Evolutionary conservation across 2,797 vertebrate species (phyloP), one percentile per base, ranked within the genome.

Genomic region (Cottoperca gobio): DNA sequence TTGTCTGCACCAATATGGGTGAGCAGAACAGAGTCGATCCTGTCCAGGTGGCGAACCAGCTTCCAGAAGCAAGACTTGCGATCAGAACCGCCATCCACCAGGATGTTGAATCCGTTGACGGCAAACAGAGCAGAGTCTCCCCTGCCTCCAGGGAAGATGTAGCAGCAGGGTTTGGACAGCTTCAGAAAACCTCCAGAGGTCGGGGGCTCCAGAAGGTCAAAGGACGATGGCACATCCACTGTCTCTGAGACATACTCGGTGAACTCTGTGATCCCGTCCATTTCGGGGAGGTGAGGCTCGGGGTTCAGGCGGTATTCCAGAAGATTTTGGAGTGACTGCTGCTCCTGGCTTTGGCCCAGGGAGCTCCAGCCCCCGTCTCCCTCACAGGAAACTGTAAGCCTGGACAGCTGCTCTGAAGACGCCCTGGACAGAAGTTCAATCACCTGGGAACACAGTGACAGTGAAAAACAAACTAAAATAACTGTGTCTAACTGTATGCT

Each of bases 1-100:
- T 99, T 99, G 92, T 99, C 98, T 2, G 98, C 98, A 39, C 98
- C 98, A 0, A 99, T 99, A 86, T 99, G 98, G 3, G 98, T 99
- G 73, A 99, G 95, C 64, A 99, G 94, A 74, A 99, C 95, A 0
- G 98, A 98, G 92, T 99, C 98, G 0, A 99, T 97, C 81, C 98
- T 95, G 87, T 99, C 98, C 85, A 99, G 89, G 85, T 99, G 98
- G 63, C 98, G 95, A 10, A 99, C 98, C 85, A 99, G 94, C 91
- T 99, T 99, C 98, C 98, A 99, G 91, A 99, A 99, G 89, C 97
- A 99, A 49, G 98, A 97, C 82, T 96, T 98, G 46, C 95, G 94
- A 31, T 99, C 98, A 0, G 98, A 99, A 64, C 98, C 98, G 21
- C 98, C 98, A 7, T 99, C 98, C 37, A 99, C 96, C 69, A 99